These are phyloP conservation scores for Xestia rhomboidea DNA, from an alignment of 2,888 invertebrate species.

Conservation along the genomic window DNA sequence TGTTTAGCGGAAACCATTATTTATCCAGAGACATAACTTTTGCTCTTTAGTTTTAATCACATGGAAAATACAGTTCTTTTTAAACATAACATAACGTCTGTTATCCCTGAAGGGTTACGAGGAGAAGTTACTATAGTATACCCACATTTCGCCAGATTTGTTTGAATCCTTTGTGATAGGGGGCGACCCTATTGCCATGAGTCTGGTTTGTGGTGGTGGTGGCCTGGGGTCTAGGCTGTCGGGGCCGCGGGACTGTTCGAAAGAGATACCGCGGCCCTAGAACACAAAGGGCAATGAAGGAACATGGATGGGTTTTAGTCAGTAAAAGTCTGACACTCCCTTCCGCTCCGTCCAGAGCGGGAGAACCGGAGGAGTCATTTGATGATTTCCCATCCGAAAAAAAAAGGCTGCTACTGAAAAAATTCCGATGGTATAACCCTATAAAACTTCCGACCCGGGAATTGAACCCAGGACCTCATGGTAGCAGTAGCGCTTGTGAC, in stretches of 20 bases:
- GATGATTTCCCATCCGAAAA: too few species aligned
- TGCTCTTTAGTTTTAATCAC: neutral
- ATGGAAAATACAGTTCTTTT: neutral
- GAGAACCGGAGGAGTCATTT: too few species aligned
- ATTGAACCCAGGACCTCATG: neutral
- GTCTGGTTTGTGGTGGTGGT: too few species aligned
- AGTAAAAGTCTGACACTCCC: too few species aligned
- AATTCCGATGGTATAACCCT: neutral
- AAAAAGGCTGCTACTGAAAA: neutral
- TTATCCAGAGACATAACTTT: neutral
- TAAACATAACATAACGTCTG: neutral
- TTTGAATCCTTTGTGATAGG: neutral
- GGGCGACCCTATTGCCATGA: neutral
- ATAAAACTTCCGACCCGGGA: neutral
- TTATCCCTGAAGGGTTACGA: neutral
- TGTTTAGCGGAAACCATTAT: slow-evolving; percentile 17
- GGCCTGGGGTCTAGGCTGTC: too few species aligned
- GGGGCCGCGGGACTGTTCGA: too few species aligned
- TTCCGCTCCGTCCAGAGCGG: too few species aligned
- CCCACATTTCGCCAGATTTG: neutral
- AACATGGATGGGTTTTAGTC: too few species aligned
- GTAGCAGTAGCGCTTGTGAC: neutral
- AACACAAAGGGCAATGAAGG: too few species aligned
- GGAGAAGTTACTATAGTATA: neutral
- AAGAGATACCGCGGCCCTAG: too few species aligned